phyloP scores from a whole-genome alignment of 2,797 vertebrate species.

The Acropternis orthonyx region DNA sequence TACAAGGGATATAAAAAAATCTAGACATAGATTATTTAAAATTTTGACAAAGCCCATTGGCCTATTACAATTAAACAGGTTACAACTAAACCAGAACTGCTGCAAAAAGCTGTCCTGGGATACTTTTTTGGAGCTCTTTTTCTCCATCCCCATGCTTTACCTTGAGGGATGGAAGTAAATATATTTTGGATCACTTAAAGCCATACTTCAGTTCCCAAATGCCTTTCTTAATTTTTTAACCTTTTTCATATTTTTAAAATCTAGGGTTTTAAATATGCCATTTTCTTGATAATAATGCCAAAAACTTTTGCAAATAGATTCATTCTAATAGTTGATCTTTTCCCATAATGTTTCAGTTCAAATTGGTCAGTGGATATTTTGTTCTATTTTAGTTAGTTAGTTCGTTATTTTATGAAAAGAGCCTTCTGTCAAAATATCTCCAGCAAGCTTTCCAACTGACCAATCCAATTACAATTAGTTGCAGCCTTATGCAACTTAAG shows the following conservation, averaged over 20 bases:
- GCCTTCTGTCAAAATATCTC: not conserved
- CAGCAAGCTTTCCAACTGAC: not conserved
- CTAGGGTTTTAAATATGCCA: fast-evolving
- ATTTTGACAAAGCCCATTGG: not conserved
- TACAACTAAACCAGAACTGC: not conserved
- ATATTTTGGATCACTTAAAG: not conserved
- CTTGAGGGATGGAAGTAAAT: not conserved
- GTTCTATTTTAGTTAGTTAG: not conserved
- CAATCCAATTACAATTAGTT: not conserved
- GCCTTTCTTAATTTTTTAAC: not conserved
- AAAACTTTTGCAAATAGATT: not conserved
- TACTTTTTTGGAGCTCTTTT: not conserved
- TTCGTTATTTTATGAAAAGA: not conserved
- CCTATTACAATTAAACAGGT: not conserved
- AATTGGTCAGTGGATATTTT: not conserved
- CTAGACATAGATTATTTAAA: not conserved
- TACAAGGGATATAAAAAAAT: not conserved
- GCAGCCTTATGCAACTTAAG: not conserved
- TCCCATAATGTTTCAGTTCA: not conserved
- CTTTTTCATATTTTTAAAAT: not conserved
- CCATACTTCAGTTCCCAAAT: not conserved
- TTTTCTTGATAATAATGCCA: not conserved
- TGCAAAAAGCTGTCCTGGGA: not conserved
- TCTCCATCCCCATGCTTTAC: not conserved
- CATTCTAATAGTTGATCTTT: not conserved